phyloP scores from a whole-genome alignment of 2,113 vertebrate species.

The Misgurnus mizolepis region DNA sequence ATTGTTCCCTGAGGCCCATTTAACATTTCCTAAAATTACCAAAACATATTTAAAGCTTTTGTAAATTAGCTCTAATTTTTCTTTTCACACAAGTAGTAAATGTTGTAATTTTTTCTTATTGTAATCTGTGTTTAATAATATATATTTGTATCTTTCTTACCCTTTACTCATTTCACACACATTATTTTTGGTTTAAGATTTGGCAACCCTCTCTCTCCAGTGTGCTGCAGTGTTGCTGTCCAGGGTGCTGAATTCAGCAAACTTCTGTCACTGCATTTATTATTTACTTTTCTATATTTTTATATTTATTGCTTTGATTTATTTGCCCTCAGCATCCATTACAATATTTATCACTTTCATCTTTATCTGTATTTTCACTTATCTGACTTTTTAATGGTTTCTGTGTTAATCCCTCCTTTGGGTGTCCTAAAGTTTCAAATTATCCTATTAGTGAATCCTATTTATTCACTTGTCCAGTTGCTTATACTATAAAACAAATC shows the following conservation, averaged over 20 bases:
- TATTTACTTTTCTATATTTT: not conserved
- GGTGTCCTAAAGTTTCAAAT: not conserved
- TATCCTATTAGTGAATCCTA: not conserved
- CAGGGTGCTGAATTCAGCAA: slow-evolving; percentile 39
- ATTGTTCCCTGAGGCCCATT: not conserved
- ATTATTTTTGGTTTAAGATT: slow-evolving; percentile 5
- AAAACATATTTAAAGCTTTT: not conserved
- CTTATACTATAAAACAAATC: not conserved
- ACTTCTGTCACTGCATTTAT: not conserved
- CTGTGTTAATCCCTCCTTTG: slow-evolving; percentile 28
- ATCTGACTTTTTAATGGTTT: slow-evolving; percentile 50
- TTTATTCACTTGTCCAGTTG: not conserved
- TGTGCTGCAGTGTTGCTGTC: not conserved
- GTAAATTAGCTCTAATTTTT: not conserved
- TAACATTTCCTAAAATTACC: not conserved
- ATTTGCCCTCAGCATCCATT: not conserved
- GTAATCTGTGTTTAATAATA: not conserved
- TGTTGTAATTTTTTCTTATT: not conserved
- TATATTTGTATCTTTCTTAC: not conserved
- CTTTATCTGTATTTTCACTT: slow-evolving; percentile 45
- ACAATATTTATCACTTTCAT: not conserved
- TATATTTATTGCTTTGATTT: not conserved
- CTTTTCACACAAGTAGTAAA: not conserved
- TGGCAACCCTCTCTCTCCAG: not conserved
- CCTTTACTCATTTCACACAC: not conserved